Conservation (phyloP, 2,888 invertebrate genomes). For the Parthenolecanium corni region DNA sequence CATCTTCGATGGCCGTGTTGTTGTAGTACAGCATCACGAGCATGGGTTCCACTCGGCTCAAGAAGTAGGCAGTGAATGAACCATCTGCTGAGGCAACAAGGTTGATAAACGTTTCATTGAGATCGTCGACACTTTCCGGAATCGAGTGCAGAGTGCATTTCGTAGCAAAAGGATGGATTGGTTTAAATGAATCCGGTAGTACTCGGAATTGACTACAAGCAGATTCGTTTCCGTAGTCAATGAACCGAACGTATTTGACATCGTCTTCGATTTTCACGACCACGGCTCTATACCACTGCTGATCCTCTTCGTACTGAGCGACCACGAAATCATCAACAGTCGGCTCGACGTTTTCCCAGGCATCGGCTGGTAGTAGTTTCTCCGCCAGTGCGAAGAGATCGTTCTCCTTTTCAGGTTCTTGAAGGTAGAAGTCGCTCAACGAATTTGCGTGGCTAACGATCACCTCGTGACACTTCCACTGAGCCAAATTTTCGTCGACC, state of each 20-base stretch:
- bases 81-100: slow-evolving; percentile 3
- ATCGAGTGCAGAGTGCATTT: slow-evolving; percentile 48
- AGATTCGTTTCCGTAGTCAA: slow-evolving; percentile 59
- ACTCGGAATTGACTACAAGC: slow-evolving; percentile 48
- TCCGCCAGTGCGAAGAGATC: slow-evolving; percentile 36
- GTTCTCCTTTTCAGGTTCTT: slow-evolving; percentile 51
- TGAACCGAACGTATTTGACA: slow-evolving; percentile 50
- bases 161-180: slow-evolving; percentile 48
- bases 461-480: slow-evolving; percentile 44
- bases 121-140: slow-evolving; percentile 44
- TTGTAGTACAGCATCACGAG: slow-evolving; percentile 5
- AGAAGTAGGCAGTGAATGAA: background rate
- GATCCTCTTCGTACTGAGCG: slow-evolving; percentile 54
- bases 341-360: slow-evolving; percentile 3
- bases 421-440: slow-evolving; percentile 62
- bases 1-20: background rate
- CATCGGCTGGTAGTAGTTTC: slow-evolving; percentile 1
- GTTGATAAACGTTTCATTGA: slow-evolving; percentile 6
- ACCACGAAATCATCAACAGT: slow-evolving; percentile 47
- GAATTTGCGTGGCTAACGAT: slow-evolving; percentile 56
- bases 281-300: slow-evolving; percentile 54
- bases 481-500: slow-evolving; percentile 39
- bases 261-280: slow-evolving; percentile 46
- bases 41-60: slow-evolving; percentile 6
- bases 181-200: slow-evolving; percentile 50